Base-by-base conservation (phyloP, 1,140 invertebrate species). In the Drosophila chauvacae region DNA sequence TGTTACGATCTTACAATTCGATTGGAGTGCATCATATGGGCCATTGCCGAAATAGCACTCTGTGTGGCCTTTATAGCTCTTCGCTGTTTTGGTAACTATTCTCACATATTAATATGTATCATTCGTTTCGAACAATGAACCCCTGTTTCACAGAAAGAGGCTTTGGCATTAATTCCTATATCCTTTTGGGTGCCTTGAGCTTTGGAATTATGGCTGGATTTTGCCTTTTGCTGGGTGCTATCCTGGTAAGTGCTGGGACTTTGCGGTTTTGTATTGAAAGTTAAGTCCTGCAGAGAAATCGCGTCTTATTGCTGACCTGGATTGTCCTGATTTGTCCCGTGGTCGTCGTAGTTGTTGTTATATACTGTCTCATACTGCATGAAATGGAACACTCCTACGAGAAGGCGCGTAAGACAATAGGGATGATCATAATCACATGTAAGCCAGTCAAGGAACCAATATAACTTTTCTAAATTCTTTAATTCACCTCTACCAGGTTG, bases 11-110 rank as follows among this genome's bases (percentile, higher is more conserved):
- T 51, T 13, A 18, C 50, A 10, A 51, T 51, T 35, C 50, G 3
- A 33, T 18, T 51, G 30, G 50, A 51, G n/a, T 33, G 50, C 28
- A 51, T 33, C 50, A 51, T 51, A 7, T 51, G 28, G 50, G n/a
- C 50, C 50, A 7, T 51, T 7, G 50, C 28, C 3, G 50, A 33
- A 51, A 18, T 51, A 14, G 6, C 18, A 2, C 10, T 51, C n/a
- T 18, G n/a, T 18, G 5, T 33, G 5, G 6, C 28, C n/a, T 33
- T 18, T 51, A 33, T 51, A 18, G n/a, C 5, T 13, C 35, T 37
- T 37, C 4, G 3, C n/a, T 51, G 11, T 13, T 18, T 1, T 33
- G 30, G 50, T 51, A 33, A 51, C n/a, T 51, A 51, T 33, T 51
- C 5, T 33, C 9, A 13, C 7, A 7, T 33, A 33, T 18, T 3